Base-by-base conservation (phyloP, 2,113 vertebrate species). In the Numenius arquata region DNA sequence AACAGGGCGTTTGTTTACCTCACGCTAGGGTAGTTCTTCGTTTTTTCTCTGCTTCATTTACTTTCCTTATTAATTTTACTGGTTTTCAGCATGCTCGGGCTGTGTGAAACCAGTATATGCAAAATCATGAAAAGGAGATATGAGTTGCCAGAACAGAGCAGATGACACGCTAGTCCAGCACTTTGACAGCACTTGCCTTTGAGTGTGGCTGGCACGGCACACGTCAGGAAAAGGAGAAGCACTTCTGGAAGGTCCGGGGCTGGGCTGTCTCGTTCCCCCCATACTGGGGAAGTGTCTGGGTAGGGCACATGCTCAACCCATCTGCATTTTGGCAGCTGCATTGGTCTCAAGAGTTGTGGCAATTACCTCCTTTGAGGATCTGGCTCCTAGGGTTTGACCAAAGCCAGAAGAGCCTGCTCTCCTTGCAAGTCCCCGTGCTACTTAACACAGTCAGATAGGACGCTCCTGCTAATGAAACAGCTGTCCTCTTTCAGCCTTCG, bases 1-100 rank as follows among this genome's bases (percentile, higher is more conserved):
- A 66, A 45, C 47, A 40, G 11, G 6, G 47, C 36, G 85, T 93
- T 89, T 96, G 96, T 96, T 96, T 96, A 96, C 91, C 81, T 91
- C 89, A 86, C 2, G 32, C 89, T 78, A 68, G 70, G 62, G 73
- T 63, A 90, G 80, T 79, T 92, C 79, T 93, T 90, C 6, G 0
- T 41, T 95, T 95, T 95, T 93, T 73, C 89, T 96, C 80, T 93
- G 95, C 96, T 96, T 95, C 56, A 93, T 89, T 95, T 93, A 76
- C 71, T 89, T 85, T 82, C 58, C 74, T 84, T 92, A 87, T 93
- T 91, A 87, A 79, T 89, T 85, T 88, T 96, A 95, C 89, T 88
- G 96, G 55, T 55, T 91, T 96, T 91, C 86, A 85, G 77, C 41
- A 27, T 20, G 84, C 77, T 58, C 15, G 59, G 38, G 12, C 91